These are phyloP conservation scores for Isaurus tuberculatus DNA, from an alignment of 92 coral and sea anemone species.

Conservation along the genomic window DNA sequence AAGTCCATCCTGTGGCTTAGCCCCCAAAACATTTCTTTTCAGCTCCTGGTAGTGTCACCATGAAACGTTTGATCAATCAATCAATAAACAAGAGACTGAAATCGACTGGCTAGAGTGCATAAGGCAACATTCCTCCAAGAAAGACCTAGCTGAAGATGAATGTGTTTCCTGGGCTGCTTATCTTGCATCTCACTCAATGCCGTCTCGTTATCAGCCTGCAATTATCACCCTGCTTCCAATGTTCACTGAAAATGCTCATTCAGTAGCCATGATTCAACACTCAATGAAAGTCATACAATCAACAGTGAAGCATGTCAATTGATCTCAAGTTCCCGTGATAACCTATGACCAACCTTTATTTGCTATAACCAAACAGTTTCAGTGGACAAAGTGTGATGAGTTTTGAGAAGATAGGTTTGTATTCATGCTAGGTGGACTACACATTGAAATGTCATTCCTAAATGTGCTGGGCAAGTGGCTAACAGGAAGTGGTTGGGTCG, in stretches of 20 bases:
- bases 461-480: constrained; percentile 21
- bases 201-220: constrained; percentile 36
- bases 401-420: not conserved
- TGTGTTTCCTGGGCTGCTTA: constrained; percentile 1
- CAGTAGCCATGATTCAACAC: constrained; percentile 9
- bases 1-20: not conserved
- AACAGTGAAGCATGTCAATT: not conserved
- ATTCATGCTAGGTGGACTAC: constrained; percentile 24
- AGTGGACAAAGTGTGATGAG: not conserved
- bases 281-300: not conserved
- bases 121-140: not conserved
- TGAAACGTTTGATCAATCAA: not conserved
- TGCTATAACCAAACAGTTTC: not conserved
- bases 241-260: constrained; percentile 51
- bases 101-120: constrained; percentile 1
- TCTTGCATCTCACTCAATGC: constrained; percentile 21
- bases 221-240: constrained; percentile 46
- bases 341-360: not conserved
- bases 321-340: not conserved
- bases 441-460: constrained; percentile 4
- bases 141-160: not conserved
- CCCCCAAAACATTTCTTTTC: not conserved
- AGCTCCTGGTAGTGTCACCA: too few relatives aligned
- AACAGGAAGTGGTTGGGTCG: not conserved
- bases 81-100: not conserved